Conservation (phyloP, 1,140 invertebrate genomes). For the Cephus cinctus region DNA sequence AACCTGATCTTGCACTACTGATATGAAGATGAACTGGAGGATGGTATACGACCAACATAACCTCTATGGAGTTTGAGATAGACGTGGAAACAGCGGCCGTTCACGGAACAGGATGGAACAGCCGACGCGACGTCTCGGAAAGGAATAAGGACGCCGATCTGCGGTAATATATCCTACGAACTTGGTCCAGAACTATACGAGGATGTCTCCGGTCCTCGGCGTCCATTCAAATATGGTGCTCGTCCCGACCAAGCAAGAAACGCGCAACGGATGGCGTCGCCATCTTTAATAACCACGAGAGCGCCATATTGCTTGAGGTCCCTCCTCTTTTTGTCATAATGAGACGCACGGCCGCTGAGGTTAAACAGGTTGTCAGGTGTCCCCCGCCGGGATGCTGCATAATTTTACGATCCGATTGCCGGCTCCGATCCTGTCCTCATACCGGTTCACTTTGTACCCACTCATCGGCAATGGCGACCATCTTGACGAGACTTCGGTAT, state of each 20-base stretch:
- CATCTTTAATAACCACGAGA: slow-evolving; percentile 50
- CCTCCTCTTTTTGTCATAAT: slow-evolving; percentile 46
- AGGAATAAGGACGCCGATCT: slow-evolving; percentile 21
- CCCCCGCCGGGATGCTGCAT: slow-evolving; percentile 40
- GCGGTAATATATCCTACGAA: slow-evolving; percentile 31
- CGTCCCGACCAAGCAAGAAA: slow-evolving; percentile 20
- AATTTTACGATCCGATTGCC: slow-evolving; percentile 41
- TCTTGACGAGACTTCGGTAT: slow-evolving; percentile 5
- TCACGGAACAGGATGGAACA: no score
- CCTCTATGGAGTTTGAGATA: no score
- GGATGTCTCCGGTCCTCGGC: slow-evolving; percentile 10
- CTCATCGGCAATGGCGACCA: not conserved
- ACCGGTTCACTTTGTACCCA: no score
- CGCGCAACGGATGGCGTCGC: slow-evolving; percentile 22
- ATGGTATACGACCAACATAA: no score
- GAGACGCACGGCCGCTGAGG: slow-evolving; percentile 40
- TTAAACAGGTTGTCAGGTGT: slow-evolving; percentile 49
- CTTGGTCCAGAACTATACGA: slow-evolving; percentile 26
- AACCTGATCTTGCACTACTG: no score
- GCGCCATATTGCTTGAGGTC: slow-evolving; percentile 39
- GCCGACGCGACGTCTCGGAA: slow-evolving; percentile 26
- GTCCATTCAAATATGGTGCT: slow-evolving; percentile 45
- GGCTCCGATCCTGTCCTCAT: not conserved
- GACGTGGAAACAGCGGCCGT: no score
- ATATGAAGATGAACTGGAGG: no score